These are phyloP conservation scores for Phrynocephalus forsythii DNA, from an alignment of 2,797 vertebrate species.

Conservation along the genomic window DNA sequence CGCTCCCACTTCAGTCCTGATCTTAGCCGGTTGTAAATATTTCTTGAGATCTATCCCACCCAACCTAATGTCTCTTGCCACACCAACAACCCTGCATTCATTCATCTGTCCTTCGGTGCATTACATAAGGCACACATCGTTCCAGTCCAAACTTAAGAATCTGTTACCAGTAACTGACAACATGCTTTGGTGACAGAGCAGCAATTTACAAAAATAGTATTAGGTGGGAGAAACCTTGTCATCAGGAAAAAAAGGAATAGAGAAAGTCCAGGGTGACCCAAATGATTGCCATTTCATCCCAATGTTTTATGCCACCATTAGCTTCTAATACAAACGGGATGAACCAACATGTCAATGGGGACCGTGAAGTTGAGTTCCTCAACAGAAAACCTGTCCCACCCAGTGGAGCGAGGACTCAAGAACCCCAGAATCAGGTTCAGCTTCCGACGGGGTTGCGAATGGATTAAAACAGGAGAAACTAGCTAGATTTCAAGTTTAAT, in stretches of 20 bases:
- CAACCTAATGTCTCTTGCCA: not conserved
- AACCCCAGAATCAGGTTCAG: not conserved
- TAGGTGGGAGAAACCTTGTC: not conserved
- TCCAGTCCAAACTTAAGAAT: not conserved
- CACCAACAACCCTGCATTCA: not conserved
- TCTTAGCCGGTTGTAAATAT: not conserved
- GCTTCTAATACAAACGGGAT: not conserved
- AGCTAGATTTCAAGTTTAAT: not conserved
- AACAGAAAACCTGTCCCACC: not conserved
- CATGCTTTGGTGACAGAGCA: not conserved
- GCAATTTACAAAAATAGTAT: not conserved
- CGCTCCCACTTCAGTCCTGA: not conserved
- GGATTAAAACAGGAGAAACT: too few species aligned
- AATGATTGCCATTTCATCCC: not conserved
- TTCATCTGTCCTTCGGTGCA: not conserved
- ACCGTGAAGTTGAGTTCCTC: not conserved
- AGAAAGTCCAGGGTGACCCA: accelerated
- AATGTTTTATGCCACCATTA: not conserved
- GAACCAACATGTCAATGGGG: not conserved
- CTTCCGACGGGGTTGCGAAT: not conserved
- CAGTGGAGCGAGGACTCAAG: not conserved
- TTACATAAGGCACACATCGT: constrained; percentile 1
- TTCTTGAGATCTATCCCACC: not conserved
- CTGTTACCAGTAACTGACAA: not conserved
- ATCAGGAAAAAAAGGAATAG: not conserved